phyloP scores from a whole-genome alignment of 2,113 vertebrate species.

The Stegastes partitus region DNA sequence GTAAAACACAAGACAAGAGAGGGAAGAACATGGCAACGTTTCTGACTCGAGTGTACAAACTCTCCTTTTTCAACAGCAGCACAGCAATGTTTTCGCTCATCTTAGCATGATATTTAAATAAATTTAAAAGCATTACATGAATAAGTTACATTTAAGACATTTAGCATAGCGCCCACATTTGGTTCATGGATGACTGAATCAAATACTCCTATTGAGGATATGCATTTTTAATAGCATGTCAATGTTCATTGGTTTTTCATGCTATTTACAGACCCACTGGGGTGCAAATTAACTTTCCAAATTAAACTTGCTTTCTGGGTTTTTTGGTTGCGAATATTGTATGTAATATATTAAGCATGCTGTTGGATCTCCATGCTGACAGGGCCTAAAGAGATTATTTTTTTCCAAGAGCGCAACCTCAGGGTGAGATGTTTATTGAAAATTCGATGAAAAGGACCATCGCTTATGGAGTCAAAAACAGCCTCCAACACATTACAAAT shows the following conservation, averaged over 20 bases:
- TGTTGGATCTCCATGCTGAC: conserved; percentile 69
- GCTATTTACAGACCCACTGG: conserved; percentile 53
- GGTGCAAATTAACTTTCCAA: conserved; percentile 60
- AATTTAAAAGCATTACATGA: conserved; percentile 46
- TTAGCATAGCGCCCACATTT: conserved; percentile 37
- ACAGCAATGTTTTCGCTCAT: conserved; percentile 6
- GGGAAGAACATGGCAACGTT: not conserved
- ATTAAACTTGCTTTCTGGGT: conserved; percentile 60
- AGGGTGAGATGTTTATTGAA: conserved; percentile 67
- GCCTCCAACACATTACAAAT: conserved; percentile 60
- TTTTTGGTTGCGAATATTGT: conserved; percentile 57
- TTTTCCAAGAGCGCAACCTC: conserved; percentile 52
- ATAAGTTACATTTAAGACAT: conserved; percentile 50
- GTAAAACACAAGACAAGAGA: conserved; percentile 31
- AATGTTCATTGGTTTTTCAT: conserved; percentile 59
- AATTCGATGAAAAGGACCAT: conserved; percentile 58
- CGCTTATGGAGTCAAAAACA: conserved; percentile 58
- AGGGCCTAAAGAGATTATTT: conserved; percentile 59
- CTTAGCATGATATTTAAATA: conserved; percentile 39
- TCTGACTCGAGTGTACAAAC: conserved; percentile 10
- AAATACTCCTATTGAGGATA: conserved; percentile 45
- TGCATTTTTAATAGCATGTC: conserved; percentile 67
- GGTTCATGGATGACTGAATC: conserved; percentile 46
- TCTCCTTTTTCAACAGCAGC: conserved; percentile 10
- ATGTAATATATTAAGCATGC: conserved; percentile 61